Base-by-base conservation (phyloP, 2,113 vertebrate species). In the Ophthalmolycus amberensis region DNA sequence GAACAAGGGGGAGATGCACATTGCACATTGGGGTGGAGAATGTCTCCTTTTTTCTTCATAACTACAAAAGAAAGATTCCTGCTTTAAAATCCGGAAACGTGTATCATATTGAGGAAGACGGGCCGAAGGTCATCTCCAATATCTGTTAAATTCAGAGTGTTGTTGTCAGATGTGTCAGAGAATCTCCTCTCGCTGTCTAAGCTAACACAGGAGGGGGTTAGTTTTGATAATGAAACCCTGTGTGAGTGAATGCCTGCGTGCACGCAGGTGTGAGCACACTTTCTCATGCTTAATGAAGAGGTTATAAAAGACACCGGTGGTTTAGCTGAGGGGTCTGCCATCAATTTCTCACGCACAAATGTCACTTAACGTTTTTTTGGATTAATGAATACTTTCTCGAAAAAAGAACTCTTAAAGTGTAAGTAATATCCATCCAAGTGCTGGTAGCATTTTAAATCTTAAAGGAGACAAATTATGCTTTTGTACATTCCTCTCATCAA, bases 51-150 rank as follows among this genome's bases (percentile, higher is more conserved):
- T 78, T 77, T 75, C 67, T 89, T 65, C 56, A 14, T 46, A 66
- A 88, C 86, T 83, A 85, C 90, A 92, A 88, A 91, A 88, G 84
- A 81, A 74, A 67, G 12, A 52, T 40, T 50, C 59, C 66, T 77
- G 48, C 77, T 67, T 83, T 75, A 84, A 87, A 92, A 86, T 85
- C 72, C 64, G 64, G 77, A 88, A 85, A 85, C 66, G 77, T 76
- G 68, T 58, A 42, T 80, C 14, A 12, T 94, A 96, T 96, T 95
- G 95, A 95, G 68, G 52, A 85, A 82, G 75, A 88, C 94, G 91
- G 94, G 82, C 77, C 32, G 92, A 96, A 97, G 96, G 96, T 97
- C 96, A 97, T 95, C 95, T 96, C 95, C 95, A 95, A 95, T 95
- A 95, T 94, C 94, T 95, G 91, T 91, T 91, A 82, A 89, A 87